Base-by-base conservation (phyloP, 2,113 vertebrate genomes). In the Rissa tridactyla region DNA sequence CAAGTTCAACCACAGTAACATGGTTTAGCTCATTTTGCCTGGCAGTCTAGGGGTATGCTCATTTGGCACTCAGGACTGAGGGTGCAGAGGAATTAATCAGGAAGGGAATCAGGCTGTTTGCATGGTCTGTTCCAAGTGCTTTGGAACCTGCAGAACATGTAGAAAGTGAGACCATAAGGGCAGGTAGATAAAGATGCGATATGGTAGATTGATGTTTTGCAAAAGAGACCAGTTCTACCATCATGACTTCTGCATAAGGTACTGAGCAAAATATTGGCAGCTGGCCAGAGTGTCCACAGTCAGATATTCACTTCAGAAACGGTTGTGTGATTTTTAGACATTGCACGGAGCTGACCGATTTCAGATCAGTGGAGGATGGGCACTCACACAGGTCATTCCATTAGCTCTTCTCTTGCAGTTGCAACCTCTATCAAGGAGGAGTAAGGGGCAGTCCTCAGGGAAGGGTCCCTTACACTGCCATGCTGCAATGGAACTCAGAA, bases 311-410 rank as follows among this genome's bases (percentile, higher is more conserved):
- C 13, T 79, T 34, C 25, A 42, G 38, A 88, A 91, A 54, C 14
- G 9, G 5, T 7, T 36, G 51, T 70, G 21, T 42, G 10, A 38
- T 73, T 85, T 71, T 27, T 40, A 83, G 71, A 36, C 10, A 25
- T 49, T 71, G 60, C 18, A 38, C 0, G 0, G 32, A 80, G 13
- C 23, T 64, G 52, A 52, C 42, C 13, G 6, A 2, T 54, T 84
- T 78, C 70, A 0, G 0, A 2, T 34, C 20, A 20, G 25, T 14
- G 4, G 7, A 4, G 17, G 34, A 52, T 40, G 23, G 30, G 18
- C 34, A 13, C 44, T 84, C 47, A 55, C 25, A 22, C 42, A 72
- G 55, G 25, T 68, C 21, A 36, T 72, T 64, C 52, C 29, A 29
- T 58, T 60, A 40, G 26, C 62, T 72, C 10, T 34, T 80, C 13